Evolutionary conservation across 2,888 invertebrate species (phyloP).

Genomic region (Diaphora mendica): DNA sequence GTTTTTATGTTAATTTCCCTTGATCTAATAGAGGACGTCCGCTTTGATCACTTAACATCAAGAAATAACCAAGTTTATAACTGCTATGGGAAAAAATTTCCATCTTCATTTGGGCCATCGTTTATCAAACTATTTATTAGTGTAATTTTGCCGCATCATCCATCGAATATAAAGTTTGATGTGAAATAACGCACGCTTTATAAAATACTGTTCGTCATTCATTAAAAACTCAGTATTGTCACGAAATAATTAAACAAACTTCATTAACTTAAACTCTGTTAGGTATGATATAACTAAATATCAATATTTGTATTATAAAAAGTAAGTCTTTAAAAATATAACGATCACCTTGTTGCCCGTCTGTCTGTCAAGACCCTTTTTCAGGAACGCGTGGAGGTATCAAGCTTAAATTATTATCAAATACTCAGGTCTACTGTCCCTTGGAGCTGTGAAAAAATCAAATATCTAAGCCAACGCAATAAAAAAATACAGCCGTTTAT

Average conservation of each 20-base stretch:
- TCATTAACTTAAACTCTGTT: background rate
- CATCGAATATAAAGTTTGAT: conserved; percentile 30
- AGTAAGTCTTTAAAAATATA: no score
- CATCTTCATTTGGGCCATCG: conserved; percentile 38
- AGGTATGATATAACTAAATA: no score
- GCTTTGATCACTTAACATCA: conserved; percentile 54
- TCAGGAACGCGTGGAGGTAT: no score
- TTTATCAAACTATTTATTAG: conserved; percentile 48
- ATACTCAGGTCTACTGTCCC: no score
- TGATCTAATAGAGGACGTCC: conserved; percentile 75
- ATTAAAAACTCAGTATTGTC: background rate
- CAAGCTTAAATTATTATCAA: no score
- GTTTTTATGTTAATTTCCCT: conserved; percentile 68
- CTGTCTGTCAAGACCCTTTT: no score
- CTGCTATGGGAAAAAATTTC: conserved; percentile 50
- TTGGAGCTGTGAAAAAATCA: no score
- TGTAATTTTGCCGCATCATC: conserved; percentile 36
- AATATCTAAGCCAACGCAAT: no score
- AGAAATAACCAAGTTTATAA: conserved; percentile 44
- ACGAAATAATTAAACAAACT: background rate
- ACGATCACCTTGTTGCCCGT: no score
- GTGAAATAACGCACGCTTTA: conserved; percentile 20
- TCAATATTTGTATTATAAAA: no score
- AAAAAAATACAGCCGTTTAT: no score
- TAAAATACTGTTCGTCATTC: background rate